Conservation (phyloP, 2,888 invertebrate genomes). For the Pachycephus smyrnensis region DNA sequence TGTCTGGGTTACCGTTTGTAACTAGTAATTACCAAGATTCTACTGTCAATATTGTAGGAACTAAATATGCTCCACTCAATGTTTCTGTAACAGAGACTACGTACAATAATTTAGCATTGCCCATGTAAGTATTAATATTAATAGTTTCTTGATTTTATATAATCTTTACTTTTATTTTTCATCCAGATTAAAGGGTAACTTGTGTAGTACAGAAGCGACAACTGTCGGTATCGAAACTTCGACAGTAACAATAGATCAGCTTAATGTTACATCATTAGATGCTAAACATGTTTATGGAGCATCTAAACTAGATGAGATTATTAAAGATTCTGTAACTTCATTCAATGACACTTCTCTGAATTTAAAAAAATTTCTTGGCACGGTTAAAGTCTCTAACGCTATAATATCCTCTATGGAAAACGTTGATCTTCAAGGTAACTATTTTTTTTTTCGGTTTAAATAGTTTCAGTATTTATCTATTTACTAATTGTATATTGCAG, state of each 20-base stretch:
- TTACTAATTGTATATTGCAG: constrained; percentile 7
- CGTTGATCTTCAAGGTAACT: constrained; percentile 31
- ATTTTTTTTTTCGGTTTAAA: not conserved
- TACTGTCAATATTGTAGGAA: constrained; percentile 67
- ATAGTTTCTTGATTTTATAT: constrained; percentile 1
- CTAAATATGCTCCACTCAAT: constrained; percentile 66
- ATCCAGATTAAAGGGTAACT: constrained; percentile 37
- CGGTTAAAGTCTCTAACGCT: constrained; percentile 11
- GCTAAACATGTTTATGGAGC: constrained; percentile 37
- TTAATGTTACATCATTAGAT: constrained; percentile 37
- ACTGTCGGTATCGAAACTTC: constrained; percentile 41
- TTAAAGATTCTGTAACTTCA: constrained; percentile 31
- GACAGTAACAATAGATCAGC: constrained; percentile 33
- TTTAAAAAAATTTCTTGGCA: constrained; percentile 15
- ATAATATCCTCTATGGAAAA: constrained; percentile 20
- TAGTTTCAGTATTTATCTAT: not conserved
- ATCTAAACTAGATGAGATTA: constrained; percentile 31
- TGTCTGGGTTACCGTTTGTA: constrained; percentile 61
- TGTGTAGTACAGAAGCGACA: constrained; percentile 37
- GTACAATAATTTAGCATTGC: constrained; percentile 35
- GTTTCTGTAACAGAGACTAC: constrained; percentile 47
- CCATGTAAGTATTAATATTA: constrained; percentile 32
- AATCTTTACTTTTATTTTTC: constrained; percentile 16
- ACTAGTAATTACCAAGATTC: constrained; percentile 60
- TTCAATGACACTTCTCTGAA: not conserved